Evolutionary conservation across 2,888 invertebrate species (phyloP).

Genomic region (Drosophila longiperda): DNA sequence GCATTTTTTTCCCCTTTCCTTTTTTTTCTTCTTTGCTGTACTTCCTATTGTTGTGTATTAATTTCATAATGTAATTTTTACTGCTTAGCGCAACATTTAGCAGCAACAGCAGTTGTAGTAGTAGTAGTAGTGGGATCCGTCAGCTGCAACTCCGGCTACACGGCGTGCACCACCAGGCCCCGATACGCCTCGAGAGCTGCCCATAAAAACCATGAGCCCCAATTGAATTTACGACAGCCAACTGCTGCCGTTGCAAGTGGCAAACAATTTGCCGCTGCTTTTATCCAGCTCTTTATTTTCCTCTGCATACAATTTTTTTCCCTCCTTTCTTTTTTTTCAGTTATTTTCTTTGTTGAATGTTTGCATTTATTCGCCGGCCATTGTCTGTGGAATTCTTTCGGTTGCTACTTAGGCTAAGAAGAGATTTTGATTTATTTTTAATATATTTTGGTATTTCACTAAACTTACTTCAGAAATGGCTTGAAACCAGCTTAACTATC

Average conservation of each 20-base stretch:
- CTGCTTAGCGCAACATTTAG: constrained; percentile 60
- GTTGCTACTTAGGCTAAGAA: constrained; percentile 1
- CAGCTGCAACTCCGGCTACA: constrained; percentile 14
- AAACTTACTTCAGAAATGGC: neutral
- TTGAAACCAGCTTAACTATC: constrained; percentile 1
- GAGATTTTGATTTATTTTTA: constrained; percentile 4
- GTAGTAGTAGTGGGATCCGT: constrained; percentile 21
- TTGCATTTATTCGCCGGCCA: constrained; percentile 19
- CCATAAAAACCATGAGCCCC: constrained; percentile 43
- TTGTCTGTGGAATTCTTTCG: constrained; percentile 22
- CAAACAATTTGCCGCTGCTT: constrained; percentile 36
- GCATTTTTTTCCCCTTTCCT: neutral
- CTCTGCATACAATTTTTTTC: neutral
- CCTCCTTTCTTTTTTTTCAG: neutral
- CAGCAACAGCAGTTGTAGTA: constrained; percentile 1
- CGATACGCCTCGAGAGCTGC: constrained; percentile 34
- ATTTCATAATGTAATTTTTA: constrained; percentile 69
- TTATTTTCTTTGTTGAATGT: constrained; percentile 12
- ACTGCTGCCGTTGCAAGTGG: constrained; percentile 30
- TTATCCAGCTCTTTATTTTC: constrained; percentile 18
- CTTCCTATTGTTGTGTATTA: constrained; percentile 53
- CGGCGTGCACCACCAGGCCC: constrained; percentile 3
- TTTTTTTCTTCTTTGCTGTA: constrained; percentile 6
- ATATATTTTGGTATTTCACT: neutral
- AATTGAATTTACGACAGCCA: constrained; percentile 43